These are phyloP conservation scores for Danio aesculapii DNA, from an alignment of 2,797 vertebrate species.

Conservation along the genomic window DNA sequence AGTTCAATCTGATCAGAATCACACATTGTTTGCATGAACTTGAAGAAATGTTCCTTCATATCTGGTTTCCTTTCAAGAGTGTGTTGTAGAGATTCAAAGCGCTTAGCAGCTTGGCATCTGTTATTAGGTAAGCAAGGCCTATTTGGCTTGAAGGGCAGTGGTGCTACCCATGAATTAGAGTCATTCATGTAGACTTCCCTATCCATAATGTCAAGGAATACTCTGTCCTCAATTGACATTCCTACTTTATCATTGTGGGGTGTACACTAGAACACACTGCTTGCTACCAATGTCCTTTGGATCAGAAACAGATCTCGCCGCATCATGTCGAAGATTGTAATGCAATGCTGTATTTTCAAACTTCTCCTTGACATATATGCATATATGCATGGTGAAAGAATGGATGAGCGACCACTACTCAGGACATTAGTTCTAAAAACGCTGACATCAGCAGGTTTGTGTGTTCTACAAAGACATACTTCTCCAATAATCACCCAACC, in stretches of 20 bases:
- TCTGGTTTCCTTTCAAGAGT: not conserved
- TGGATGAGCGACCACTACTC: no score
- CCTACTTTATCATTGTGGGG: no score
- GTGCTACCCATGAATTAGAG: conserved; percentile 1
- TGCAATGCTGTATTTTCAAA: not conserved
- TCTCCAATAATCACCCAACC: not conserved
- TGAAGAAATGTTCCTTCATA: conserved; percentile 20
- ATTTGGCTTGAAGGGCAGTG: conserved; percentile 24
- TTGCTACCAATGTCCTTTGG: no score
- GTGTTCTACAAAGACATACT: not conserved
- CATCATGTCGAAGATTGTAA: not conserved
- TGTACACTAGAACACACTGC: not conserved
- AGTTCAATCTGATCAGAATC: not conserved
- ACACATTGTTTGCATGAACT: conserved; percentile 25
- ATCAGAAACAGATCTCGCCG: not conserved
- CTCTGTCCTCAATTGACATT: no score
- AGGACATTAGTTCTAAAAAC: no score
- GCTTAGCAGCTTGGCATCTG: not conserved
- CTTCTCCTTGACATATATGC: no score
- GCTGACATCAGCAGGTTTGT: not conserved
- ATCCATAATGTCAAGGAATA: no score
- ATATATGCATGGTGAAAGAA: no score
- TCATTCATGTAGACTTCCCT: no score
- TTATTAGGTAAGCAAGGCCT: not conserved
- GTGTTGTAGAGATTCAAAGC: not conserved